Evolutionary conservation across 1,140 invertebrate genomes (phyloP), one percentile per base, ranked within the genome.

Genomic region (Drosophila lini): DNA sequence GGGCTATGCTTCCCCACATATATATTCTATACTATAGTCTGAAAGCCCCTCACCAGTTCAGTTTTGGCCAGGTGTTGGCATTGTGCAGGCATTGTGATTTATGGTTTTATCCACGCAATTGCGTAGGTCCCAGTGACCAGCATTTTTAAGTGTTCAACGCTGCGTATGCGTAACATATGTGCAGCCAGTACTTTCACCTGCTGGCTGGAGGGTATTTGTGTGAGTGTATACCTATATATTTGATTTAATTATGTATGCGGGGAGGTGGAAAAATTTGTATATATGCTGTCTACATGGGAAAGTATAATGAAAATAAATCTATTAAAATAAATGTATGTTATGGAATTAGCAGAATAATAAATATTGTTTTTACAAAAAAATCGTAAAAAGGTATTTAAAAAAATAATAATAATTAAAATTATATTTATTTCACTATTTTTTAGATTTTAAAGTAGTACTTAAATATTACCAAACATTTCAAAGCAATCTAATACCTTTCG

Each of bases 141-240:
- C 67, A 76, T 81, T 81, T 81, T 81, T 71, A 58, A 70, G 38
- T 57, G 77, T 44, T 41, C 71, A 55, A 74, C 77, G 52, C 19
- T 55, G 68, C 77, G 77, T 68, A 79, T 80, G 58, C 77, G 77
- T 68, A 80, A 80, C 77, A 78, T 78, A 78, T 78, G 75, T 61
- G 68, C 55, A 50, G 34, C 19, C 58, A 74, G 38, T 28, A 53
- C 32, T 31, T 48, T 32, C 5, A 19, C 22, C 16, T 48, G 48
- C 10, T 22, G 34, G 32, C 44, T 19, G 40, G 31, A 8, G 10
- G 34, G 11, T 11, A 10, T 36, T 1, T 36, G 9, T 11, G 44
- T 19, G 25, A 5, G 5, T 6, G 55, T 68, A 16, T 59, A n/a
- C n/a, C n/a, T n/a, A 42, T 63, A 60, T 56, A 50, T 71, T 75